A percentile compares a stretch with the other conserved stretches of the same genome.
These are phyloP conservation scores for Galleria mellonella DNA, from an alignment of 1,140 invertebrate species.

Conservation along the genomic window DNA sequence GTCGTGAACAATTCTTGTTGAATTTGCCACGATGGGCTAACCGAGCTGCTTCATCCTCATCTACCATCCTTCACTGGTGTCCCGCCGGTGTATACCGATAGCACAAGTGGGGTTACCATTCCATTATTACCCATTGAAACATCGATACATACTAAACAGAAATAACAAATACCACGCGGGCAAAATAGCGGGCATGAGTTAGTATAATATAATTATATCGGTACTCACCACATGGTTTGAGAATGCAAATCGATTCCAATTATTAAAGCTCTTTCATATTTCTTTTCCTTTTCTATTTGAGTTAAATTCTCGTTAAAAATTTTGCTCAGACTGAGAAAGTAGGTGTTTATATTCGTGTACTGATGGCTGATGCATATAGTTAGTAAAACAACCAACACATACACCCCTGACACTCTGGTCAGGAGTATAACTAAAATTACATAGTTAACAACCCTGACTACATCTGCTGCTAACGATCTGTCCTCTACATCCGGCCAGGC, in stretches of 20 bases:
- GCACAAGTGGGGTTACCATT: too few relatives aligned
- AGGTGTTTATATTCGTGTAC: conserved; percentile 37
- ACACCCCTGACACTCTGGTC: conserved; percentile 19
- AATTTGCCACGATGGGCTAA: too few relatives aligned
- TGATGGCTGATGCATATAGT: conserved; percentile 30
- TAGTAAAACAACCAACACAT: conserved; percentile 23
- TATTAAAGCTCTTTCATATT: conserved; percentile 32
- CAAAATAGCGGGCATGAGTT: too few relatives aligned
- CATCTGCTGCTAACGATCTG: conserved; percentile 13
- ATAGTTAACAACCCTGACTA: conserved; percentile 21
- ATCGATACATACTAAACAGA: too few relatives aligned
- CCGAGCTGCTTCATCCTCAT: too few relatives aligned
- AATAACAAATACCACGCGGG: too few relatives aligned
- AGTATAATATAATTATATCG: too few relatives aligned
- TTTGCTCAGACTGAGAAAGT: conserved; percentile 30
- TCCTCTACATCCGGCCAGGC: conserved; percentile 36
- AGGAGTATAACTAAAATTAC: conserved; percentile 41
- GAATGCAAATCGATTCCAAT: conserved; percentile 35
- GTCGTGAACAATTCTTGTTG: too few relatives aligned
- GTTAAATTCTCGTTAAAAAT: conserved; percentile 26
- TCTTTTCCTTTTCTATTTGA: conserved; percentile 25
- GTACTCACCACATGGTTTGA: conserved; percentile 5
- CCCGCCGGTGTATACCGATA: too few relatives aligned
- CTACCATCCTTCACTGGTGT: too few relatives aligned
- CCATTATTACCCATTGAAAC: too few relatives aligned